Evolutionary conservation across 2,113 vertebrate genomes (phyloP).

Genomic region (Hiodon alosoides): DNA sequence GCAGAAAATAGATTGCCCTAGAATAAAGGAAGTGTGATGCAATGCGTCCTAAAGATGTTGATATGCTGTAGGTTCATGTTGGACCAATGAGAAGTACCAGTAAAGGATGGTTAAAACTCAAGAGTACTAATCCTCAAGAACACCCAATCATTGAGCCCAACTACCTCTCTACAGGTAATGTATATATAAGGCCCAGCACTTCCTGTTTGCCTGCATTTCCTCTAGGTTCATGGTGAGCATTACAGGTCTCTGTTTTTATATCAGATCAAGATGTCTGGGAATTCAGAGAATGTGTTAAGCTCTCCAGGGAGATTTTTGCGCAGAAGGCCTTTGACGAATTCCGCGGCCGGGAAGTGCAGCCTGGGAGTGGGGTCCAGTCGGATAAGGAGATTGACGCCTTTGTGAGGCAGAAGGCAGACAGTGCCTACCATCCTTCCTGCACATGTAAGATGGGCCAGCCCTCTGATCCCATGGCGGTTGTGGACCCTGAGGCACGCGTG

Average conservation of each 20-base stretch:
- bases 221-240: not conserved
- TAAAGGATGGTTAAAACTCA: slow-evolving; percentile 84
- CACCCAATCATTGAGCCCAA: slow-evolving; percentile 89
- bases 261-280: slow-evolving; percentile 81
- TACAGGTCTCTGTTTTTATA: slow-evolving; percentile 10
- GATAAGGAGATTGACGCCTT: slow-evolving; percentile 87
- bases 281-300: slow-evolving; percentile 78
- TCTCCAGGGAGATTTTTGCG: slow-evolving; percentile 85
- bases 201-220: not conserved
- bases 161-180: slow-evolving; percentile 84
- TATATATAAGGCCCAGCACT: not conserved
- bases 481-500: slow-evolving; percentile 75
- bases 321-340: slow-evolving; percentile 84
- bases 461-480: slow-evolving; percentile 74
- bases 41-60: not conserved
- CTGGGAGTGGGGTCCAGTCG: slow-evolving; percentile 69
- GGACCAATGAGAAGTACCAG: slow-evolving; percentile 86
- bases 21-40: too few relatives aligned
- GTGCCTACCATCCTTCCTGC: slow-evolving; percentile 92
- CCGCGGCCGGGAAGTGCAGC: slow-evolving; percentile 77
- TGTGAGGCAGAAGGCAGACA: slow-evolving; percentile 80
- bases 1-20: too few relatives aligned
- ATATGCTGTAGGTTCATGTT: slow-evolving; percentile 76
- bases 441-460: slow-evolving; percentile 89
- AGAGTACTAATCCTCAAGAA: slow-evolving; percentile 72